Conservation (phyloP, 2,888 invertebrate genomes). For the Megamerina dolium region DNA sequence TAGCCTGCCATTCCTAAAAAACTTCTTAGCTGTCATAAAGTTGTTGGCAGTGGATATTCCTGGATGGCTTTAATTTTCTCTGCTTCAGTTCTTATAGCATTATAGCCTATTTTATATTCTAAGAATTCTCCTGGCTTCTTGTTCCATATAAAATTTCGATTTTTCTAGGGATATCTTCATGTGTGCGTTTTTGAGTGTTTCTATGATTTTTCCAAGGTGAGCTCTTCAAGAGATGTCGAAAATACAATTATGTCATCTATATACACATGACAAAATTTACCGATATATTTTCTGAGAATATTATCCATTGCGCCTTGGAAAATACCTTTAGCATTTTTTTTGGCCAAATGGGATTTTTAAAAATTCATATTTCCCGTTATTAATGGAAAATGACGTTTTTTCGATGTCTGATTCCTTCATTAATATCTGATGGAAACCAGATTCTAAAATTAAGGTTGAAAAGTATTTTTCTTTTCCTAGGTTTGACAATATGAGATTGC, state of each 20-base stretch:
- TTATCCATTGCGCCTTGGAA: slow-evolving; percentile 1
- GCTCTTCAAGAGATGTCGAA: too few species aligned
- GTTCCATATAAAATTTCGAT: background rate
- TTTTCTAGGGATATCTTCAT: too few species aligned
- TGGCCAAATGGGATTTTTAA: slow-evolving; percentile 1
- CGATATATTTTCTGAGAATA: background rate
- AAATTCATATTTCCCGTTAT: too few species aligned
- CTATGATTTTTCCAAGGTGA: too few species aligned
- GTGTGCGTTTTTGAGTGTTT: too few species aligned
- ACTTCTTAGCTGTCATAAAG: too few species aligned
- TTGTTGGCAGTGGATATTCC: too few species aligned
- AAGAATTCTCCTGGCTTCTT: background rate
- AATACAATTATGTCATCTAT: too few species aligned
- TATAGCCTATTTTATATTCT: background rate
- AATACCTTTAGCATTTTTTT: background rate
- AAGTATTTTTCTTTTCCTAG: slow-evolving; percentile 1
- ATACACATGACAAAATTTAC: background rate
- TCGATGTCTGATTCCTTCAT: too few species aligned
- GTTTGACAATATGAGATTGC: background rate
- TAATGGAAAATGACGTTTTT: too few species aligned
- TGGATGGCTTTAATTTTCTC: too few species aligned
- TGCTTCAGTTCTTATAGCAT: background rate
- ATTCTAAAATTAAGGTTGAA: slow-evolving; percentile 1
- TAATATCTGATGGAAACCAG: slow-evolving; percentile 1
- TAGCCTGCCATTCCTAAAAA: slow-evolving; percentile 1